Percentiles rank a stretch among this genome's conserved stretches.
Conservation (phyloP, 2,797 vertebrate species). For the Corythornis leucogaster region DNA sequence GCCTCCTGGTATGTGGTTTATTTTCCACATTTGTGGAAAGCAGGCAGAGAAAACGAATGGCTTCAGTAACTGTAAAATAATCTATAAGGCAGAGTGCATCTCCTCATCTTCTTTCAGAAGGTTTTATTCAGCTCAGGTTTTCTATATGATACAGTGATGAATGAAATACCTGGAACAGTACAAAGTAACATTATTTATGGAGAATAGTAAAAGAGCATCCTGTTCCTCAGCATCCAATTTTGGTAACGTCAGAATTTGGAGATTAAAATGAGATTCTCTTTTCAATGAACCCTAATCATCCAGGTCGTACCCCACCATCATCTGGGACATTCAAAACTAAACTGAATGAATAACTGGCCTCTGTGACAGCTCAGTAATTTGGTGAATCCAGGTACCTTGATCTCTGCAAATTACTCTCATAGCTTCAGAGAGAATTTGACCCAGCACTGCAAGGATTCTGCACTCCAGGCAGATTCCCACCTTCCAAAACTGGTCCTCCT, state of each 20-base stretch:
- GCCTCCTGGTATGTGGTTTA: background rate
- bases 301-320: background rate
- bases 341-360: background rate
- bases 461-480: accelerated
- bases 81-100: conserved; percentile 39
- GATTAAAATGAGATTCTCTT: conserved; percentile 21
- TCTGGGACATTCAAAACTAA: background rate
- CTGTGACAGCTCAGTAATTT: background rate
- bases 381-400: background rate
- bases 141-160: conserved; percentile 36
- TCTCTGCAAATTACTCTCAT: background rate
- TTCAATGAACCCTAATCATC: background rate
- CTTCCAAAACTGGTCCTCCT: background rate
- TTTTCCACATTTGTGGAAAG: conserved; percentile 32
- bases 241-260: background rate
- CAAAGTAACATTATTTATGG: conserved; percentile 61
- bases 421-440: background rate
- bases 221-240: conserved; percentile 8
- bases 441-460: background rate
- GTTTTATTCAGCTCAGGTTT: conserved; percentile 61
- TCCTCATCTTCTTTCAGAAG: conserved; percentile 42
- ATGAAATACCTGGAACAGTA: conserved; percentile 41
- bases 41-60: background rate
- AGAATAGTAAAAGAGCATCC: conserved; percentile 5
- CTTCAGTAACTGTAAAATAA: conserved; percentile 37